A percentile compares a stretch with the other conserved stretches of the same genome.
Conservation (phyloP, 2,888 invertebrate species). For the Oligia fasciuncula region DNA sequence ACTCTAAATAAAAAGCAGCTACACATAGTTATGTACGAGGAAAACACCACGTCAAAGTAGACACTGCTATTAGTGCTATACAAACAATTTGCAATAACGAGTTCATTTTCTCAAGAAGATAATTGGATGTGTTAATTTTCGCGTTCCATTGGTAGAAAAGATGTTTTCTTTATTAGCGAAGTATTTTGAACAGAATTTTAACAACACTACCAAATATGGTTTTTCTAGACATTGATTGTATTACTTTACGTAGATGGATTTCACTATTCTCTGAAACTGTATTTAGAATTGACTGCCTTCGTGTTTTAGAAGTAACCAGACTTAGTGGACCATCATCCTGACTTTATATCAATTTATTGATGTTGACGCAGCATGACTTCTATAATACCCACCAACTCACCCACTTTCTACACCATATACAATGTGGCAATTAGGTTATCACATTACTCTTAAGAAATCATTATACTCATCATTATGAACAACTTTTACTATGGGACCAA, state of each 20-base stretch:
- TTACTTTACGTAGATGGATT: background rate
- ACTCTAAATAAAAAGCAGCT: background rate
- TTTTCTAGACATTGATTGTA: constrained; percentile 1
- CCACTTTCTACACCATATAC: no score
- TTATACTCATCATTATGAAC: no score
- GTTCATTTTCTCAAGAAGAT: constrained; percentile 19
- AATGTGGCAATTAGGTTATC: no score
- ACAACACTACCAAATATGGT: background rate
- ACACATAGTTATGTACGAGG: background rate
- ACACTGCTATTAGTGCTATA: constrained; percentile 3
- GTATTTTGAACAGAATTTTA: constrained; percentile 34
- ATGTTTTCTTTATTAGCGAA: constrained; percentile 20
- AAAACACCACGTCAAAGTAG: constrained; percentile 3
- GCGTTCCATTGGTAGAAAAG: constrained; percentile 11
- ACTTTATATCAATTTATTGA: background rate
- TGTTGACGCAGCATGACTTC: background rate
- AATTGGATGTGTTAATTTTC: constrained; percentile 37
- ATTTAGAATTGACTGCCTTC: background rate
- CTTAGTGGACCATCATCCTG: background rate
- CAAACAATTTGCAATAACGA: constrained; percentile 21
- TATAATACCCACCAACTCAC: background rate
- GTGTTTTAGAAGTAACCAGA: background rate
- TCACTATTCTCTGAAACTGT: background rate
- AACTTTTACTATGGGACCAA: no score
- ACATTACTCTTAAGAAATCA: no score